Base-by-base conservation (phyloP, 2,888 invertebrate species). In the Drosophila robusta region DNA sequence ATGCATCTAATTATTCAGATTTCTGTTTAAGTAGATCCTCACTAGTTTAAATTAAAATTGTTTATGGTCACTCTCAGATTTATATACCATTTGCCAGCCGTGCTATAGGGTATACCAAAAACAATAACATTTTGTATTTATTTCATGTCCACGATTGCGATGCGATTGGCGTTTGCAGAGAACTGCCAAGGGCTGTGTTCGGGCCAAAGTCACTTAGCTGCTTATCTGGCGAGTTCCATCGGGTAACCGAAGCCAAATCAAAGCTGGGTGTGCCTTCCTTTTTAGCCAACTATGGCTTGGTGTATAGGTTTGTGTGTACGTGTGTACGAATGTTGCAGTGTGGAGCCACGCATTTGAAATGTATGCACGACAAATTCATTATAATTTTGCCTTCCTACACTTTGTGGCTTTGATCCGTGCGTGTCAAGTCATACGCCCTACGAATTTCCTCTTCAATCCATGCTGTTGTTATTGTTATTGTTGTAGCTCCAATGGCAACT, bases 321-420 rank as follows among this genome's bases (percentile, higher is more conserved):
- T 54, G n/a, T 41, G 45, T 44, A 42, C 22, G 60, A 12, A 32
- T 50, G 38, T 56, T 46, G 39, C 45, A 34, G 68, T 62, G 46
- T 63, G 6, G 58, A 70, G 52, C 54, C 66, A 74, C 64, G 60
- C 68, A 68, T 69, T 80, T 49, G 29, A 63, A 67, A 62, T 74
- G 67, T 70, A 87, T 87, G 71, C 72, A 89, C 72, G 87, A 89
- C 78, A 73, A 84, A 89, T 89, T 84, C 83, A 89, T 89, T 84
- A 87, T 84, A 84, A 87, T 76, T 81, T 80, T 47, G 47, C 42
- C 52, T 34, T 42, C 26, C 60, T 32, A 26, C 39, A 39, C 39
- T 67, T 60, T 70, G 65, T 42, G 73, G 64, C 71, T 82, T 85
- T 68, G 70, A 64, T 83, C 55, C 63, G 79, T 85, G 82, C 89